Percentiles rank a stretch among this genome's conserved stretches.
Evolutionary conservation across 2,113 vertebrate genomes (phyloP).

Genomic region (Bubalus kerabau): DNA sequence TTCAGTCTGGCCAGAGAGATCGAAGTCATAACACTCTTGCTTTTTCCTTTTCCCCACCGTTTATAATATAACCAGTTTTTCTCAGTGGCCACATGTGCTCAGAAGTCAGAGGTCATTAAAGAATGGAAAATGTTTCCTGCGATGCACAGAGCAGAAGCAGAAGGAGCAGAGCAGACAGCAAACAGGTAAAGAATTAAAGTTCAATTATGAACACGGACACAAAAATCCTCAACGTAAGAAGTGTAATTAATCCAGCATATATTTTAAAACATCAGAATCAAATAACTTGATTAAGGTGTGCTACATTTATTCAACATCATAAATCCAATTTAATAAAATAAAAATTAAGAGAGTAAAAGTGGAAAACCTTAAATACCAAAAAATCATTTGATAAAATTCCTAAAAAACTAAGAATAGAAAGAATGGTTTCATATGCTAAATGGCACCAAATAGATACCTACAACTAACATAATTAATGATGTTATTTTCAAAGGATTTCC

Average conservation of each 20-base stretch:
- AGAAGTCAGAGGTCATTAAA: neutral
- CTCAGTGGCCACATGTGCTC: neutral
- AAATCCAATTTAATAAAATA: neutral
- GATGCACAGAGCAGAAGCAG: neutral
- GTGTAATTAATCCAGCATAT: neutral
- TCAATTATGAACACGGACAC: neutral
- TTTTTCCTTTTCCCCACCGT: neutral
- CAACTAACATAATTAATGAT: conserved; percentile 20
- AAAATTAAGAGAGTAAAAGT: neutral
- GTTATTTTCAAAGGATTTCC: neutral
- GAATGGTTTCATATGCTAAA: neutral
- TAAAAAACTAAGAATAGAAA: neutral
- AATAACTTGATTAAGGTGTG: neutral
- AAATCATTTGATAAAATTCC: neutral
- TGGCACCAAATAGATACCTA: neutral
- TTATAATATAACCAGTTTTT: neutral
- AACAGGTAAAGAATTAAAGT: neutral
- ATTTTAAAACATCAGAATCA: neutral
- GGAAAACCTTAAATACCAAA: neutral
- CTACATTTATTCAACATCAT: neutral
- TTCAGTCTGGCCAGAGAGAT: neutral
- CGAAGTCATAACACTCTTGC: neutral
- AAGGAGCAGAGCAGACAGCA: neutral
- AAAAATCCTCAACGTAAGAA: neutral
- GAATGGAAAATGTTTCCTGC: neutral